Evolutionary conservation across 2,113 vertebrate genomes (phyloP).

Genomic region (Corythaeola cristata): DNA sequence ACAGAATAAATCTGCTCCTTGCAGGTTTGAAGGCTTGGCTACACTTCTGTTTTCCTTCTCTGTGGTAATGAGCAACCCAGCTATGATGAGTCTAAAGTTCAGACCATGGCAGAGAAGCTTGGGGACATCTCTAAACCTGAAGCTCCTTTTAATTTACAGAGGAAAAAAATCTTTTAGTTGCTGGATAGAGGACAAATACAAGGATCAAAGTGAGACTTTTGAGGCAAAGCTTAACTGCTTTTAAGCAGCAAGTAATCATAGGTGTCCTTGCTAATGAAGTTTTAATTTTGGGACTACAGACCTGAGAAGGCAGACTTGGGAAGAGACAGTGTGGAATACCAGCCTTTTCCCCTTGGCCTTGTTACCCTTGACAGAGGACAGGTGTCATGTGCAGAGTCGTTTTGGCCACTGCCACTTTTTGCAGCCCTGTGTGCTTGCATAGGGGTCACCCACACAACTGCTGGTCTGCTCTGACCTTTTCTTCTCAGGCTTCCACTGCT

Average conservation of each 20-base stretch:
- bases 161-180: background rate
- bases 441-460: background rate
- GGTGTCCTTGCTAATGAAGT: background rate
- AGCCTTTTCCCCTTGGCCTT: background rate
- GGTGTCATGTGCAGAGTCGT: fast-evolving
- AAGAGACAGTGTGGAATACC: background rate
- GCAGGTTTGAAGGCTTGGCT: background rate
- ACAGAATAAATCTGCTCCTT: background rate
- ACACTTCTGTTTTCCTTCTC: background rate
- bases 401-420: background rate
- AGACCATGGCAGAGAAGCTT: background rate
- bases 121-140: background rate
- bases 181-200: background rate
- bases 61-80: background rate
- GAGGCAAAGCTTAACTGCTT: background rate
- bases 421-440: background rate
- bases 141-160: background rate
- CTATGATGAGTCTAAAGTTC: background rate
- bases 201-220: background rate
- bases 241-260: background rate
- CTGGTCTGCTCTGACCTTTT: background rate
- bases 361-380: background rate
- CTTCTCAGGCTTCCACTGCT: background rate
- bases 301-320: background rate
- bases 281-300: background rate